These are phyloP conservation scores for Nomada goodeniana DNA, from an alignment of 2,888 invertebrate genomes.

Conservation along the genomic window DNA sequence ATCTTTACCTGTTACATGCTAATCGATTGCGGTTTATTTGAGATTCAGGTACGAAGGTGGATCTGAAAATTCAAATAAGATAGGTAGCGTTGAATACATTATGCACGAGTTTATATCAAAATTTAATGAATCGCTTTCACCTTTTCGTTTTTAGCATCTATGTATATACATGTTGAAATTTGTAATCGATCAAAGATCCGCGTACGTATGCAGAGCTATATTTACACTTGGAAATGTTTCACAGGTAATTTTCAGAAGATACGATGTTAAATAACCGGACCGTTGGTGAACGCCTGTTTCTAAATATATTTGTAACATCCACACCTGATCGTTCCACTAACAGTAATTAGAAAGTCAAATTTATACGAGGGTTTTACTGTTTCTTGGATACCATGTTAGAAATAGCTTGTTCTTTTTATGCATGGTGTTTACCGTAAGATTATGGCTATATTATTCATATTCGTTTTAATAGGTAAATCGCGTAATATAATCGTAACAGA, in stretches of 20 bases:
- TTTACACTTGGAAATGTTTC: too few relatives aligned
- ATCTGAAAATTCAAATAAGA: not conserved
- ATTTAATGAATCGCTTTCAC: too few relatives aligned
- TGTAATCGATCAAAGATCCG: too few relatives aligned
- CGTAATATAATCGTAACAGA: not conserved
- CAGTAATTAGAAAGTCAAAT: constrained; percentile 52
- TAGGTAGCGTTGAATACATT: not conserved
- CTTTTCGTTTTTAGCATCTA: too few relatives aligned
- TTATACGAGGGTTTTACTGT: constrained; percentile 4
- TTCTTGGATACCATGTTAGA: not conserved
- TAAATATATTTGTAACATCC: constrained; percentile 18
- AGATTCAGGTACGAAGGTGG: not conserved
- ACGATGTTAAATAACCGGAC: not conserved
- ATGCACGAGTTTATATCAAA: not conserved
- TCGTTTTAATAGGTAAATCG: constrained; percentile 16
- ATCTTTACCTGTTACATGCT: too few relatives aligned
- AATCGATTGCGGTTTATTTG: not conserved
- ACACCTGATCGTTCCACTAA: not conserved
- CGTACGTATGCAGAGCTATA: too few relatives aligned
- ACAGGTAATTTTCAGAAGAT: too few relatives aligned
- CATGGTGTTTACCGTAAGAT: constrained; percentile 32
- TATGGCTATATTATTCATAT: constrained; percentile 41
- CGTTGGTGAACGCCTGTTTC: not conserved
- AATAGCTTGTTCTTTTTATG: constrained; percentile 25
- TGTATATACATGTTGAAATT: too few relatives aligned